phyloP scores from a whole-genome alignment of 2,113 vertebrate species.

The Mystacornis crossleyi region DNA sequence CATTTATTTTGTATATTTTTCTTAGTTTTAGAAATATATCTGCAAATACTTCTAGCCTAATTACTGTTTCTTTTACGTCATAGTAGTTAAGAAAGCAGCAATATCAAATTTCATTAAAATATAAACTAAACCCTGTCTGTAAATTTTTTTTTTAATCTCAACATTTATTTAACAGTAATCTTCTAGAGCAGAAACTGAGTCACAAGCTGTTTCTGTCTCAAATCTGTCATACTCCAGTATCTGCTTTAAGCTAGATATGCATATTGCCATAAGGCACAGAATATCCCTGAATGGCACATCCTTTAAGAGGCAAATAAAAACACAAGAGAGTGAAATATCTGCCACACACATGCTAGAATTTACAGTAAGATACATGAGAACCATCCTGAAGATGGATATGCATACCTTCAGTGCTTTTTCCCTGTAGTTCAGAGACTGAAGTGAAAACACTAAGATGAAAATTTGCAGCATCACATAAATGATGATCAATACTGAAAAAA shows the following conservation, averaged over 20 bases:
- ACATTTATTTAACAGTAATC: neutral
- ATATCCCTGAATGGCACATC: neutral
- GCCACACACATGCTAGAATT: neutral
- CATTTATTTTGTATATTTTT: neutral
- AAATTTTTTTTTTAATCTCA: neutral
- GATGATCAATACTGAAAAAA: neutral
- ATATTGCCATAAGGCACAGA: neutral
- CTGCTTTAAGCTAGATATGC: neutral
- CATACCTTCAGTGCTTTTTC: neutral
- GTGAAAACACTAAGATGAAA: neutral
- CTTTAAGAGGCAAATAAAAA: neutral
- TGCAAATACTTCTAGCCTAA: neutral
- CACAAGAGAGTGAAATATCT: neutral
- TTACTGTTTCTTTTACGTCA: neutral
- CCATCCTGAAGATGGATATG: neutral
- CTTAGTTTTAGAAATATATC: neutral
- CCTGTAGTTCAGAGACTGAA: neutral
- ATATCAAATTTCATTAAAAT: neutral
- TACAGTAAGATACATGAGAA: neutral
- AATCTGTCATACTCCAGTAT: neutral
- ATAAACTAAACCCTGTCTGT: neutral
- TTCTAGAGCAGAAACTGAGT: neutral
- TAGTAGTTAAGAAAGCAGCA: neutral
- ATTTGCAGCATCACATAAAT: neutral
- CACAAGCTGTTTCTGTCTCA: neutral